These are phyloP conservation scores for Chirona hameri DNA, from an alignment of 2,888 invertebrate species.

Conservation along the genomic window DNA sequence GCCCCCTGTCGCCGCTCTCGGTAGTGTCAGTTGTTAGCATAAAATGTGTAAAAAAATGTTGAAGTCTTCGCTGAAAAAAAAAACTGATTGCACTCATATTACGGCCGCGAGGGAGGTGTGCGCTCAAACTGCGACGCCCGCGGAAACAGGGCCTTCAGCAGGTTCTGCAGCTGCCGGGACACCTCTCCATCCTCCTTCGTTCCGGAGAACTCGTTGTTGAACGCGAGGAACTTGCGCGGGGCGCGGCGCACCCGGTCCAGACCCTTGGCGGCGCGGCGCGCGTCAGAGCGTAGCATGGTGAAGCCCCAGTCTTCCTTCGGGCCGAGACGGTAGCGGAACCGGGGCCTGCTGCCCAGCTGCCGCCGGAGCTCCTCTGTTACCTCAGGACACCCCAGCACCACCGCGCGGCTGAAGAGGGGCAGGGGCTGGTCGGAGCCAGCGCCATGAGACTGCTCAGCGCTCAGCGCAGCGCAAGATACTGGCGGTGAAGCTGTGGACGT, in stretches of 20 bases:
- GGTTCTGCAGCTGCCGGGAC: constrained; percentile 65
- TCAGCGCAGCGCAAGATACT: constrained; percentile 64
- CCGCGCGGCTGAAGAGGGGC: constrained; percentile 29
- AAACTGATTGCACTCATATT: too few species aligned
- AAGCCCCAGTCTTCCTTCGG: constrained; percentile 59
- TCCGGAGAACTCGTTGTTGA: constrained; percentile 69
- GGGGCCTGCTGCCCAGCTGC: neutral
- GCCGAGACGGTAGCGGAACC: constrained; percentile 46
- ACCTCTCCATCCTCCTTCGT: constrained; percentile 54
- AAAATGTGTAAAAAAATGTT: too few species aligned
- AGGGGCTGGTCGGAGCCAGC: constrained; percentile 44
- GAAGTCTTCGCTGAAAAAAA: too few species aligned
- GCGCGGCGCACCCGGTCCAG: constrained; percentile 62
- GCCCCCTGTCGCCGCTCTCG: too few species aligned
- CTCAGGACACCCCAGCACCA: neutral
- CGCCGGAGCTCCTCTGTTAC: neutral
- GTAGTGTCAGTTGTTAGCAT: too few species aligned
- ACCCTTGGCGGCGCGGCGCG: constrained; percentile 62
- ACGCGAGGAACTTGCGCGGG: constrained; percentile 65
- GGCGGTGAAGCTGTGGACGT: constrained; percentile 62
- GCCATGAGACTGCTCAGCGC: too few species aligned
- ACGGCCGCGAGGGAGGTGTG: too few species aligned
- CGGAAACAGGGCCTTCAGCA: constrained; percentile 72
- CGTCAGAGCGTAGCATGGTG: constrained; percentile 70
- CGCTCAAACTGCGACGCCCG: constrained; percentile 64